Conservation (phyloP, 1,140 invertebrate genomes). For the Ctenoplectra terminalis region DNA sequence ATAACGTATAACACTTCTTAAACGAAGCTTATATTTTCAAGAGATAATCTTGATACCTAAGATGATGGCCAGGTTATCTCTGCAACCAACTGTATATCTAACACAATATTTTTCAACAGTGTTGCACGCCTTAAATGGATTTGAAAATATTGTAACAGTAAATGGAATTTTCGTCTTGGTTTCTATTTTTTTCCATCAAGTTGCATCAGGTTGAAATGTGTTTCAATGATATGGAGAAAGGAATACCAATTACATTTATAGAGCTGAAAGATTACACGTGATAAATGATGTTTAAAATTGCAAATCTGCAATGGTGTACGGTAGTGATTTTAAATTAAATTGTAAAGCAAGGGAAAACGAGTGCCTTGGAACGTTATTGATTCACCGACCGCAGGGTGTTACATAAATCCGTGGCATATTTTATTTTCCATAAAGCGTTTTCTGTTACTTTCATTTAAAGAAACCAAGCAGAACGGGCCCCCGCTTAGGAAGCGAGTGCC, state of each 20-base stretch:
- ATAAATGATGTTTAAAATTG: no score
- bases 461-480: neutral
- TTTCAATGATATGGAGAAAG: neutral
- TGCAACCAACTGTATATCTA: neutral
- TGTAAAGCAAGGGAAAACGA: neutral
- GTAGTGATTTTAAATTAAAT: no score
- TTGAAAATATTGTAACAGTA: neutral
- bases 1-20: no score
- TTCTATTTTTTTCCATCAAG: neutral
- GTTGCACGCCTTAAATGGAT: neutral
- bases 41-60: no score
- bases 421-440: constrained; percentile 5
- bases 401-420: constrained; percentile 9
- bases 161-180: neutral
- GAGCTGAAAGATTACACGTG: neutral
- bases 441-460: no score
- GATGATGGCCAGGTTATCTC: no score
- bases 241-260: neutral
- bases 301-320: neutral
- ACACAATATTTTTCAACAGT: neutral
- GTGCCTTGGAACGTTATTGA: neutral
- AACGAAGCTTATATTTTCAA: no score
- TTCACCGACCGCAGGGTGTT: constrained; percentile 2
- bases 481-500: neutral
- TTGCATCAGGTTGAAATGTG: neutral